Evolutionary conservation across 2,888 invertebrate genomes (phyloP).

Genomic region (Azorinus chamasolen): DNA sequence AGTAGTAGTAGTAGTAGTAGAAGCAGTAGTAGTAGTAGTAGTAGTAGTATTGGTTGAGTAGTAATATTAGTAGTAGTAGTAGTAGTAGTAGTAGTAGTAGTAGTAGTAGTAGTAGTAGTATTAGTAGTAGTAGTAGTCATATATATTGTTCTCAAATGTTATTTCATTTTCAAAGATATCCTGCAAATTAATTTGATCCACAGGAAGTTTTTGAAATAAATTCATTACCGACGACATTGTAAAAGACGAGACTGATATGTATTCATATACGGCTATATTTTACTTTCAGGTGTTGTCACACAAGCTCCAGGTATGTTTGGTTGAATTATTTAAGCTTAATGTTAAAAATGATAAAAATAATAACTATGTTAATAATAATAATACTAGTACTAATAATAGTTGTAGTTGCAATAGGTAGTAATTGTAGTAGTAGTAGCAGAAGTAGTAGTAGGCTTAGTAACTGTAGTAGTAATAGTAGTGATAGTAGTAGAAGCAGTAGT

Average conservation of each 20-base stretch:
- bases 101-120: conserved; percentile 4
- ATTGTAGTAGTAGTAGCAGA: conserved; percentile 19
- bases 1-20: conserved; percentile 19
- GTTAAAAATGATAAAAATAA: too few relatives aligned
- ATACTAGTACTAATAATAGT: conserved; percentile 17
- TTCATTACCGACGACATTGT: too few relatives aligned
- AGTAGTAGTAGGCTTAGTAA: conserved; percentile 5
- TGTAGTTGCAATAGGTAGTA: conserved; percentile 14
- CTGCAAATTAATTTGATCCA: conserved; percentile 26
- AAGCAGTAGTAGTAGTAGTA: conserved; percentile 20
- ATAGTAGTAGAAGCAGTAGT: conserved; percentile 16
- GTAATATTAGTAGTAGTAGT: conserved; percentile 22
- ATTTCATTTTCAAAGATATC: conserved; percentile 24
- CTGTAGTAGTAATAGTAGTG: conserved; percentile 17
- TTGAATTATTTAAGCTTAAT: conserved; percentile 2
- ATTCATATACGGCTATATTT: conserved; percentile 34
- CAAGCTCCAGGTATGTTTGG: conserved; percentile 27
- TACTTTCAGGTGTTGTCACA: conserved; percentile 14
- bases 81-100: conserved; percentile 32
- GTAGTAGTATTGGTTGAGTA: conserved; percentile 19
- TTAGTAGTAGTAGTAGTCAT: conserved; percentile 2
- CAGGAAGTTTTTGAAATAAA: too few relatives aligned
- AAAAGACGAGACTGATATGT: conserved; percentile 33
- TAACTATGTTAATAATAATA: neutral
- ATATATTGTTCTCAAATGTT: conserved; percentile 10